Conservation (phyloP, 1,140 invertebrate species). For the Drosophila ambigua region DNA sequence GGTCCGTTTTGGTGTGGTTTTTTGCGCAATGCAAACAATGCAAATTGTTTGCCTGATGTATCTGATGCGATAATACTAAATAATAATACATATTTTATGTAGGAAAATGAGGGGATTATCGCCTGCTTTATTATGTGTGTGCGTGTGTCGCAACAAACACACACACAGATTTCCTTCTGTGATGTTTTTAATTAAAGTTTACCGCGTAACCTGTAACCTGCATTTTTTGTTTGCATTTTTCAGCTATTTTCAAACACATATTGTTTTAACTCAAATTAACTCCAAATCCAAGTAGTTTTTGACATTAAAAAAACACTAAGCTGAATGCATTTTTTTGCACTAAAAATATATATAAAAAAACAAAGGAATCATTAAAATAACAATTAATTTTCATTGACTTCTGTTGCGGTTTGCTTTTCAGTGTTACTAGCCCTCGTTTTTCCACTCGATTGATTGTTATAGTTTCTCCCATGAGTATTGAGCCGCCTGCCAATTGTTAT, state of each 20-base stretch:
- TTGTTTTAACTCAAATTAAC: no score
- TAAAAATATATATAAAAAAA: slow-evolving; percentile 40
- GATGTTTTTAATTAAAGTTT: slow-evolving; percentile 19
- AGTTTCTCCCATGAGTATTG: no score
- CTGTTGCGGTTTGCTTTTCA: slow-evolving; percentile 15
- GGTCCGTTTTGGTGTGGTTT: slow-evolving; percentile 2
- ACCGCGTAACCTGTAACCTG: not conserved
- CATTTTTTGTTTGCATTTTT: no score
- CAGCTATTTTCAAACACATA: no score
- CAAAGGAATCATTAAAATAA: slow-evolving; percentile 69
- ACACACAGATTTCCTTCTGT: no score
- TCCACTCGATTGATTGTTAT: slow-evolving; percentile 19
- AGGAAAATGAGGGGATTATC: slow-evolving; percentile 19
- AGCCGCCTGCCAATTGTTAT: slow-evolving; percentile 46
- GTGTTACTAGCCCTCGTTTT: not conserved
- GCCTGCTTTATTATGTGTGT: not conserved
- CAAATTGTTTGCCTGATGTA: slow-evolving; percentile 50
- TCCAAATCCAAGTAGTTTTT: not conserved
- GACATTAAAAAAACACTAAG: slow-evolving; percentile 24
- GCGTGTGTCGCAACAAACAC: not conserved
- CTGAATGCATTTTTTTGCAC: slow-evolving; percentile 53
- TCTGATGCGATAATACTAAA: slow-evolving; percentile 16
- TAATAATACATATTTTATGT: slow-evolving; percentile 12
- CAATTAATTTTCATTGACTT: slow-evolving; percentile 68
- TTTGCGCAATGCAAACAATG: slow-evolving; percentile 35